Conservation (phyloP, 2,888 invertebrate species). For the Erebia aethiops region DNA sequence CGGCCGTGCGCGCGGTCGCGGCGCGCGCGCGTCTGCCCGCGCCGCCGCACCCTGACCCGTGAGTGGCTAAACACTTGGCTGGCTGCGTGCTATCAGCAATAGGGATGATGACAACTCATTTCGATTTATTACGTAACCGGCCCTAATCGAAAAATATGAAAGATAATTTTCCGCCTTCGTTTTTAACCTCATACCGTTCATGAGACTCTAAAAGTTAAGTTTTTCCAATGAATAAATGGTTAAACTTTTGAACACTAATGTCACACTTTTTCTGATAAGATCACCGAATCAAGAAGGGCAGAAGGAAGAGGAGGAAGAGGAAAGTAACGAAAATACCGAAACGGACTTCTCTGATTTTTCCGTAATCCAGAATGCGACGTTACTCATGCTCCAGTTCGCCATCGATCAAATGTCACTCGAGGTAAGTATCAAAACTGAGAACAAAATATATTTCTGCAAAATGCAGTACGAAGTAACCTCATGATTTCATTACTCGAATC, state of each 20-base stretch:
- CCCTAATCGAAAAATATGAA: too few species aligned
- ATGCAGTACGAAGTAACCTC: too few species aligned
- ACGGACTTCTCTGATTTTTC: slow-evolving; percentile 69
- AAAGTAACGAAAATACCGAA: slow-evolving; percentile 70
- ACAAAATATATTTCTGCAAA: too few species aligned
- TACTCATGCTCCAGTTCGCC: slow-evolving; percentile 92
- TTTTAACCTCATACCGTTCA: too few species aligned
- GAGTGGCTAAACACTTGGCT: background rate
- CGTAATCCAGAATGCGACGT: slow-evolving; percentile 79
- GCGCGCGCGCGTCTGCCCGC: slow-evolving; percentile 43
- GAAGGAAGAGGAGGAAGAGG: slow-evolving; percentile 59
- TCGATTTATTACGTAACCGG: too few species aligned
- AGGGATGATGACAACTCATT: too few species aligned
- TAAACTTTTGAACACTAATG: too few species aligned
- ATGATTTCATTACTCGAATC: too few species aligned
- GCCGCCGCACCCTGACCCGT: slow-evolving; percentile 31
- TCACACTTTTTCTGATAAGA: slow-evolving; percentile 5
- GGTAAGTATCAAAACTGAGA: slow-evolving; percentile 66
- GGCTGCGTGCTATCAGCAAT: too few species aligned
- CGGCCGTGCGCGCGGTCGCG: slow-evolving; percentile 67
- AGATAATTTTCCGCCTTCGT: too few species aligned
- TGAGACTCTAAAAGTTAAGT: too few species aligned
- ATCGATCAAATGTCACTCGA: slow-evolving; percentile 94
- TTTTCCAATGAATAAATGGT: too few species aligned
- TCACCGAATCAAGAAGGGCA: slow-evolving; percentile 39